phyloP scores from a whole-genome alignment of 2,113 vertebrate species.

The Albula goreensis region DNA sequence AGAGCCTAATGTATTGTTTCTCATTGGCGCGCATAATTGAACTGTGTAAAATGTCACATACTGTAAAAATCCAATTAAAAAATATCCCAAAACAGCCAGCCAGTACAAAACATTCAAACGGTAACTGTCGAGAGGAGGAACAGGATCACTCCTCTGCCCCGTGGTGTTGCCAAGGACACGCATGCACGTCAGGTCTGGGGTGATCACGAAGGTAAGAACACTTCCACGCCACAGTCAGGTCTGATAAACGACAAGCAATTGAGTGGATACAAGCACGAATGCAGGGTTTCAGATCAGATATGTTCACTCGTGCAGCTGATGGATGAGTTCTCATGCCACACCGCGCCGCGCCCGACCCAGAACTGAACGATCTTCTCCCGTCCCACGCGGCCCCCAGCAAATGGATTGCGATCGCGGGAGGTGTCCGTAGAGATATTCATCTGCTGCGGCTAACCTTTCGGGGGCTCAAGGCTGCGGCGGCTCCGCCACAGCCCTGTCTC shows the following conservation, averaged over 20 bases:
- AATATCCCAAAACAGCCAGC: not conserved
- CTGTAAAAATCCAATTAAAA: slow-evolving; percentile 3
- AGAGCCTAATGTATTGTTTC: not conserved
- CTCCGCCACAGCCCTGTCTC: not conserved
- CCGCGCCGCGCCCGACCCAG: not conserved
- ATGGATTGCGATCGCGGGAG: not conserved
- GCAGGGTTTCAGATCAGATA: not conserved
- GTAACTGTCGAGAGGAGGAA: not conserved
- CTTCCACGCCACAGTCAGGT: not conserved
- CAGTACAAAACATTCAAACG: not conserved
- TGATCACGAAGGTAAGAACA: not conserved
- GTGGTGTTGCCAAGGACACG: not conserved
- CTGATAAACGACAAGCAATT: not conserved
- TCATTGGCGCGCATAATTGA: not conserved
- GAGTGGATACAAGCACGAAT: not conserved
- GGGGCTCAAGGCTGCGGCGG: not conserved
- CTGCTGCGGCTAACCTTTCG: not conserved
- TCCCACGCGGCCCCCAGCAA: not conserved
- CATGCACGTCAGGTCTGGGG: not conserved
- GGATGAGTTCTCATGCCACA: not conserved
- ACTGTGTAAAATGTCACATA: not conserved
- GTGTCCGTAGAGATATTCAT: not conserved
- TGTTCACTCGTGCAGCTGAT: not conserved
- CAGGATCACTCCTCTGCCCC: not conserved
- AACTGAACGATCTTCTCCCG: not conserved